Percentiles rank a stretch among this genome's conserved stretches.
phyloP scores from a whole-genome alignment of 2,888 invertebrate genomes.

The Pasiphila rectangulata region DNA sequence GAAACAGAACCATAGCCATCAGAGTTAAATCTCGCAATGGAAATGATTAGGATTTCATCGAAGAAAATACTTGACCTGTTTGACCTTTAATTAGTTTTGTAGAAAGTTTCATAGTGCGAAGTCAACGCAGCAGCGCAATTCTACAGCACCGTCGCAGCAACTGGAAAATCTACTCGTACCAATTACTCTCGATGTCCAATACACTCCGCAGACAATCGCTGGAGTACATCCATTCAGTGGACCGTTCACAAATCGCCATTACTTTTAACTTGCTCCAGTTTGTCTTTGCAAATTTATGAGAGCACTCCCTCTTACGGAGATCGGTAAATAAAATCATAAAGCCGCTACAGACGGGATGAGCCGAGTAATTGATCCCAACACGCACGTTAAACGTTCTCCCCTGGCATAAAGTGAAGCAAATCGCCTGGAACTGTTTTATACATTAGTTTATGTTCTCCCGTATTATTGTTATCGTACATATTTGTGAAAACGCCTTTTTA shows the following conservation, averaged over 20 bases:
- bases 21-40: no score
- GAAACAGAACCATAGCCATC: no score
- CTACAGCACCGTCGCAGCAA: no score
- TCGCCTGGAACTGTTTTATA: background rate
- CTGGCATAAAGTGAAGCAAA: background rate
- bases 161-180: background rate
- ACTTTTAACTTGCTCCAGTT: conserved; percentile 28
- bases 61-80: no score
- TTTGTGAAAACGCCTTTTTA: no score
- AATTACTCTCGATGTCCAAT: background rate
- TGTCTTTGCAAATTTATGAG: conserved; percentile 35
- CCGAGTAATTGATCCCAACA: conserved; percentile 1
- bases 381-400: background rate
- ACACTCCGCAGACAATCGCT: background rate
- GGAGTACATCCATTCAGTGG: background rate
- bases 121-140: no score
- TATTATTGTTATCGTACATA: background rate
- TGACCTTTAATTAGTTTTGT: no score
- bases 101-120: no score
- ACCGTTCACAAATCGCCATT: conserved; percentile 19
- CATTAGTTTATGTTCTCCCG: background rate
- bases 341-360: background rate
- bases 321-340: conserved; percentile 34
- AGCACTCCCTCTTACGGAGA: conserved; percentile 32
- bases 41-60: no score